Evolutionary conservation across 2,888 invertebrate species (phyloP).

Genomic region (Dioctria rufipes): DNA sequence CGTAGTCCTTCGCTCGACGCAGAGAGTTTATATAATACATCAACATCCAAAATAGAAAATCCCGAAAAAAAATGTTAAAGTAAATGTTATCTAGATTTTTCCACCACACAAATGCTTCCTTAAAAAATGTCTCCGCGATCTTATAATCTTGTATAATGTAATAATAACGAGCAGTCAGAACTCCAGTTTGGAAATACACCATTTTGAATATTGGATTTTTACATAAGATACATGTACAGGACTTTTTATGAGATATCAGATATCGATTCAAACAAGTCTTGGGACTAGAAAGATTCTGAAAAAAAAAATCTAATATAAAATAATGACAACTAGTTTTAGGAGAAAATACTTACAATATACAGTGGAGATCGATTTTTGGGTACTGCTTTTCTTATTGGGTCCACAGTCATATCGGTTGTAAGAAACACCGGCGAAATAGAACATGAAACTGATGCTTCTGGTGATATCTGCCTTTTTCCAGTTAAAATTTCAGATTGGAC

Average conservation of each 20-base stretch:
- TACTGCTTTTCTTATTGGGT: constrained; percentile 2
- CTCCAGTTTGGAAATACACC: constrained; percentile 65
- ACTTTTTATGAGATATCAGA: constrained; percentile 53
- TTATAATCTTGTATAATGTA: constrained; percentile 64
- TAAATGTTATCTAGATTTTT: neutral
- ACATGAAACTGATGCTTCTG: neutral
- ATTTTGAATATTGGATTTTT: constrained; percentile 61
- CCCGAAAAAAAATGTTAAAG: constrained; percentile 50
- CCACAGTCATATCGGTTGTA: neutral
- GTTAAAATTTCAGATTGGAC: neutral
- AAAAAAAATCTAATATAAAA: neutral
- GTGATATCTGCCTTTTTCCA: constrained; percentile 21
- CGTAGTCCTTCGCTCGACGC: constrained; percentile 62
- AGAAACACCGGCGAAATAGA: neutral
- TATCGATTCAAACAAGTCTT: constrained; percentile 41
- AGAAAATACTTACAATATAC: constrained; percentile 13
- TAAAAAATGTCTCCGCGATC: constrained; percentile 65
- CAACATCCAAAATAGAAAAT: constrained; percentile 58
- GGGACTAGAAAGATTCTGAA: neutral
- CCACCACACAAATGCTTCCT: constrained; percentile 62
- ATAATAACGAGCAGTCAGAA: constrained; percentile 65
- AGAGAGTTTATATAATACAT: constrained; percentile 65
- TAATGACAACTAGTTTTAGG: neutral
- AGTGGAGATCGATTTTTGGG: neutral
- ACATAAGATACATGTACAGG: constrained; percentile 59